Conservation (phyloP, 2,113 vertebrate genomes). For the Scophthalmus maximus region DNA sequence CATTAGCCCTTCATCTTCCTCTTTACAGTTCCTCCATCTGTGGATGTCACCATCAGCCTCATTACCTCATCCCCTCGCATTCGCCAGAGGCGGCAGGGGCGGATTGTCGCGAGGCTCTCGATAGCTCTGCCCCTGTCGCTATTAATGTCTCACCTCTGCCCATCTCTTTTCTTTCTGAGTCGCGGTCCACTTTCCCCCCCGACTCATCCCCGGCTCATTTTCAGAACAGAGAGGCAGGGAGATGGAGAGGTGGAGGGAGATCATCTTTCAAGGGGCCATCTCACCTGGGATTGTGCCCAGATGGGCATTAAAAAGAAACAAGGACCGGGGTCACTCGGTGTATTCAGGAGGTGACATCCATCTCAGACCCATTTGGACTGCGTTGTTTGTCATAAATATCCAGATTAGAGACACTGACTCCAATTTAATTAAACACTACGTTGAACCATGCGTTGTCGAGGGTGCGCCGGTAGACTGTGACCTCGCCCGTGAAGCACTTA, state of each 20-base stretch:
- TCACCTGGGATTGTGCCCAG: conserved; percentile 25
- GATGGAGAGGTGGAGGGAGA: conserved; percentile 29
- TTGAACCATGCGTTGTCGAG: not conserved
- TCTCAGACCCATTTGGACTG: conserved; percentile 35
- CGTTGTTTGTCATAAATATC: not conserved
- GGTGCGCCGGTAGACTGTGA: not conserved
- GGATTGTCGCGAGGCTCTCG: conserved; percentile 64
- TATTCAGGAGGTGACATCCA: conserved; percentile 29
- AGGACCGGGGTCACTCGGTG: conserved; percentile 1
- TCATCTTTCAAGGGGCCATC: conserved; percentile 30
- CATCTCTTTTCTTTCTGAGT: conserved; percentile 48
- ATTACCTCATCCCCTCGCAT: conserved; percentile 67
- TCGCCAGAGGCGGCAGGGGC: conserved; percentile 48
- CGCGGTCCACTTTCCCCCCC: conserved; percentile 10
- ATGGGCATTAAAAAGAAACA: conserved; percentile 6
- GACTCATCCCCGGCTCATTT: conserved; percentile 61
- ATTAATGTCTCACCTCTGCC: conserved; percentile 72
- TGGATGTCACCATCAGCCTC: conserved; percentile 63
- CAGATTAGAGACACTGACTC: not conserved
- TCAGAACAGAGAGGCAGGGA: conserved; percentile 40
- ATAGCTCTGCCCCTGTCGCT: conserved; percentile 70
- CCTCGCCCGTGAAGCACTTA: not conserved
- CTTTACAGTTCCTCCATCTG: conserved; percentile 51
- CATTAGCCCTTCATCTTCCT: conserved; percentile 68
- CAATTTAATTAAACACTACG: not conserved